These are phyloP conservation scores for Neomorphus geoffroyi DNA, from an alignment of 2,797 vertebrate genomes.

Conservation along the genomic window DNA sequence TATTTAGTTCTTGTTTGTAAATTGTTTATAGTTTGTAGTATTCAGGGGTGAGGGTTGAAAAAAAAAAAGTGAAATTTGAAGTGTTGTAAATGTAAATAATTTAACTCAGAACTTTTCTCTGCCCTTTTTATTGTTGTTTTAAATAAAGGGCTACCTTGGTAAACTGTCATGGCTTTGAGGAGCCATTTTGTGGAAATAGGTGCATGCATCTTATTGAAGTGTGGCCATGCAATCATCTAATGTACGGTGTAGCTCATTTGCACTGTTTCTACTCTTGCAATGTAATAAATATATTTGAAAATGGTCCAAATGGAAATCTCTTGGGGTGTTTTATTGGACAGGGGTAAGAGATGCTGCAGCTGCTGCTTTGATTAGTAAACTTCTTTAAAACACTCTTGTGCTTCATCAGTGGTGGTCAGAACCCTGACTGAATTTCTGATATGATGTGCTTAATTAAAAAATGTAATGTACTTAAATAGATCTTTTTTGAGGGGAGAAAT, in stretches of 20 bases:
- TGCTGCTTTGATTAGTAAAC: conserved; percentile 49
- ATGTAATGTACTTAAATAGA: neutral
- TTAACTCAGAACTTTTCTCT: neutral
- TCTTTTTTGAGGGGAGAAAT: neutral
- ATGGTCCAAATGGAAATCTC: neutral
- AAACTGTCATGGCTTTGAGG: conserved; percentile 27
- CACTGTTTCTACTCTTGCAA: neutral
- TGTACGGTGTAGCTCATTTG: neutral
- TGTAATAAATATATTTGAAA: conserved; percentile 44
- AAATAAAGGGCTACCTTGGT: neutral
- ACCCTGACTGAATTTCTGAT: neutral
- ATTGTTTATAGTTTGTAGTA: neutral
- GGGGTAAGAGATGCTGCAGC: conserved; percentile 40
- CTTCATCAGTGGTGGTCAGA: neutral
- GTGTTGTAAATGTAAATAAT: neutral
- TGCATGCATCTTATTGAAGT: conserved; percentile 1
- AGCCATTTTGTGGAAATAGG: conserved; percentile 64
- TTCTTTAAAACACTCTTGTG: conserved; percentile 30
- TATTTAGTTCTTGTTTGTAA: neutral
- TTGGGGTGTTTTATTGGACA: conserved; percentile 1
- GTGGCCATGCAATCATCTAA: neutral
- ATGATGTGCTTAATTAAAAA: neutral
- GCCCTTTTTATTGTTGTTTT: neutral
- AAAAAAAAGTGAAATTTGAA: neutral
- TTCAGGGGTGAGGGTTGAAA: neutral